Evolutionary conservation across 2,797 vertebrate genomes (phyloP).

Genomic region (Ficedula albicollis): DNA sequence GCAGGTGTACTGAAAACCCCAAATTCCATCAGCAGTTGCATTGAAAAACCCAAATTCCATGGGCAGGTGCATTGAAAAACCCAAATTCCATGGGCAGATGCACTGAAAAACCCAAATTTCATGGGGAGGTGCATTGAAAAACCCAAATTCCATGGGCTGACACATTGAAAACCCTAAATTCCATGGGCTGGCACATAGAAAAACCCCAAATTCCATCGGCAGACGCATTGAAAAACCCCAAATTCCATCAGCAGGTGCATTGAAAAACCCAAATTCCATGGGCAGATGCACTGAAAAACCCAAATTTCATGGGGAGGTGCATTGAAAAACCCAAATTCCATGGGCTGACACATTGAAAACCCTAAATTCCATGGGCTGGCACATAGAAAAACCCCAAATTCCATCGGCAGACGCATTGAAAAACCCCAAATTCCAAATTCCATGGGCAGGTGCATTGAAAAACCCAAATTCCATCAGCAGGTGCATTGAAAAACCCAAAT

Average conservation of each 20-base stretch:
- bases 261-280: background rate
- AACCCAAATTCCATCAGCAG: background rate
- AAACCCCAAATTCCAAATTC: background rate
- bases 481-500: no score
- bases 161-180: accelerated
- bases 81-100: no score
- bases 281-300: no score
- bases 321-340: accelerated
- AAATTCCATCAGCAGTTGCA: accelerated
- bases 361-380: accelerated
- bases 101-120: background rate
- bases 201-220: background rate
- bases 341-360: accelerated
- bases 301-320: accelerated
- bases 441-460: accelerated
- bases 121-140: accelerated
- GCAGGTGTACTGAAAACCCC: no score
- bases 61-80: no score
- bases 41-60: background rate
- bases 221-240: accelerated
- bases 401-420: accelerated
- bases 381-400: background rate
- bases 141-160: accelerated
- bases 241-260: accelerated
- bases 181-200: accelerated